Evolutionary conservation across 2,888 invertebrate genomes (phyloP), one percentile per base, ranked within the genome.

Genomic region (Drosophila cognata): DNA sequence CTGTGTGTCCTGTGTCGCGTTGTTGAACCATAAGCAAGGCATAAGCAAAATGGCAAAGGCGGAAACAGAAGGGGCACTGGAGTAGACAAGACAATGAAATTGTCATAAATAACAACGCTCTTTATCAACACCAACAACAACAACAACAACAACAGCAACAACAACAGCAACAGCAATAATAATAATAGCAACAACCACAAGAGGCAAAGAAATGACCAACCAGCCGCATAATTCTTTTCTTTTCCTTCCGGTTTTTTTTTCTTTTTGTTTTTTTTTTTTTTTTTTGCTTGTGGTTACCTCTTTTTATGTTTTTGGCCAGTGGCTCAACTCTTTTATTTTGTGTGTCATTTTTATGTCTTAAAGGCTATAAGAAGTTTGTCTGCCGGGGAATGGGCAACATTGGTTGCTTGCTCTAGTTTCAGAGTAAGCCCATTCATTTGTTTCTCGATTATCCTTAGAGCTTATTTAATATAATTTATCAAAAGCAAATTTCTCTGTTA

Each of bases 71-170:
- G 77, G 77, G 84, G 74, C 76, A 84, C 75, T 46, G 75, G 64
- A 82, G 81, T 66, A 81, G 81, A 84, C 83, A 86, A 84, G 88
- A 87, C 86, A 87, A 87, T 87, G 87, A 87, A 86, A 88, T 84
- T 87, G 81, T 84, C 88, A 87, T 87, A 88, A 87, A 87, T 86
- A 87, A 88, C 79, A 88, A 74, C 74, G 78, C 77, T 72, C 80
- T 71, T 81, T 50, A 73, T 67, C 73, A 82, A 71, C 76, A 80
- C 53, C 57, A 70, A 50, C 60, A 59, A 36, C 35, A 50, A 28
- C 33, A 67, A 38, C 74, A 74, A 28, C 33, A 63, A 35, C 52
- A 57, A 41, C 35, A 71, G 3, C 18, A 88, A 86, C 84, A 87
- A 85, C 81, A 88, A 75, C 73, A 41, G 10, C n/a, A 41, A 41